These are phyloP conservation scores for Drosophila suzukii DNA, from an alignment of 1,140 invertebrate species.

Conservation along the genomic window DNA sequence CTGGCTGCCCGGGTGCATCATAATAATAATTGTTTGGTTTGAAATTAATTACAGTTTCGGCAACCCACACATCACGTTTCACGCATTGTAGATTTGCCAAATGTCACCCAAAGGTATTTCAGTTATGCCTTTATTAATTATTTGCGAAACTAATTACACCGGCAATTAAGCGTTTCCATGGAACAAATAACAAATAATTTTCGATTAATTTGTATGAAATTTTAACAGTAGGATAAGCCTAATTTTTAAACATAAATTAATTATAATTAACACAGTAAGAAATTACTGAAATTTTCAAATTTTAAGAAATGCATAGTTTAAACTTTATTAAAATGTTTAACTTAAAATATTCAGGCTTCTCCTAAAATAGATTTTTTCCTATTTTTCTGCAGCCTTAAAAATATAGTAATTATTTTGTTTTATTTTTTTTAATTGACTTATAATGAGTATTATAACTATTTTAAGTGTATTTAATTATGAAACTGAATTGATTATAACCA, in stretches of 20 bases:
- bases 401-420: too few relatives aligned
- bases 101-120: slow-evolving; percentile 41
- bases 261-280: neutral
- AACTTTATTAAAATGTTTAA: too few relatives aligned
- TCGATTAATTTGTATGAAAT: neutral
- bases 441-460: too few relatives aligned
- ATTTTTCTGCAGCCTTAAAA: too few relatives aligned
- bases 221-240: neutral
- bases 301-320: too few relatives aligned
- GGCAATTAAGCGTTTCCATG: neutral
- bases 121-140: slow-evolving; percentile 49
- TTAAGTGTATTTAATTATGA: neutral
- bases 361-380: too few relatives aligned
- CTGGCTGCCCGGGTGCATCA: slow-evolving; percentile 5
- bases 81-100: slow-evolving; percentile 32
- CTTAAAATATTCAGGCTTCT: too few relatives aligned
- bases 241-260: neutral
- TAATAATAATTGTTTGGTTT: slow-evolving; percentile 65
- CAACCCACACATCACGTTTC: slow-evolving; percentile 29
- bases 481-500: neutral
- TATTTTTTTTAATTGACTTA: too few relatives aligned
- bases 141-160: slow-evolving; percentile 38
- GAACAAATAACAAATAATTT: neutral
- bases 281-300: neutral
- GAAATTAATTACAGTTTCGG: slow-evolving; percentile 68